A percentile compares a stretch with the other conserved stretches of the same genome.
phyloP scores from a whole-genome alignment of 2,888 invertebrate species.

The Lasioglossum malachurum region DNA sequence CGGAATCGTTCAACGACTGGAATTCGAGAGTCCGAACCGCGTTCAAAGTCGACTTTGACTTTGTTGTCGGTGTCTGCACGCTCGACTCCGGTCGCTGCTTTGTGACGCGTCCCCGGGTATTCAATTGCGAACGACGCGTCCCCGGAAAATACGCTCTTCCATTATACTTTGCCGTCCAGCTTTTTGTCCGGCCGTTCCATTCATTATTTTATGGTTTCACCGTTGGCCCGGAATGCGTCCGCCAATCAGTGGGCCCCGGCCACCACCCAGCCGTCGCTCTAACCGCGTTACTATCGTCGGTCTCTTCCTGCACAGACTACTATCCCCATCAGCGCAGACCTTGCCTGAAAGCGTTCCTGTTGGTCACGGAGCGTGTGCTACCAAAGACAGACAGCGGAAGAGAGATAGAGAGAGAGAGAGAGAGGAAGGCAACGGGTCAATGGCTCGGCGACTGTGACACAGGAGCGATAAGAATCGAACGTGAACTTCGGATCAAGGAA shows the following conservation, averaged over 20 bases:
- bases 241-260: slow-evolving; percentile 9
- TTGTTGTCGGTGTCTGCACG: background rate
- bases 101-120: background rate
- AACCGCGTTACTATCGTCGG: slow-evolving; percentile 33
- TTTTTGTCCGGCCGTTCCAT: slow-evolving; percentile 11
- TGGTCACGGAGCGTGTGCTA: background rate
- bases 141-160: background rate
- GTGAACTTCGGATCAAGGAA: slow-evolving; percentile 49
- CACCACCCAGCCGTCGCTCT: slow-evolving; percentile 25
- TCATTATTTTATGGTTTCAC: slow-evolving; percentile 43
- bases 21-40: background rate
- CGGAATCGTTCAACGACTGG: background rate
- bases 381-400: background rate
- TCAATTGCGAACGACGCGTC: slow-evolving; percentile 6
- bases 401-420: background rate
- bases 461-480: slow-evolving; percentile 71
- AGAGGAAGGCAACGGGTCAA: slow-evolving; percentile 61
- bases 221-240: slow-evolving; percentile 19
- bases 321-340: background rate
- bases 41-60: slow-evolving; percentile 1
- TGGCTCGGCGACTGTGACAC: slow-evolving; percentile 50
- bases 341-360: slow-evolving; percentile 26
- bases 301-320: slow-evolving; percentile 26
- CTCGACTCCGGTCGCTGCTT: background rate
- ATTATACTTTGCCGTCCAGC: background rate